phyloP scores from a whole-genome alignment of 2,113 vertebrate species.

The Casuarius casuarius region DNA sequence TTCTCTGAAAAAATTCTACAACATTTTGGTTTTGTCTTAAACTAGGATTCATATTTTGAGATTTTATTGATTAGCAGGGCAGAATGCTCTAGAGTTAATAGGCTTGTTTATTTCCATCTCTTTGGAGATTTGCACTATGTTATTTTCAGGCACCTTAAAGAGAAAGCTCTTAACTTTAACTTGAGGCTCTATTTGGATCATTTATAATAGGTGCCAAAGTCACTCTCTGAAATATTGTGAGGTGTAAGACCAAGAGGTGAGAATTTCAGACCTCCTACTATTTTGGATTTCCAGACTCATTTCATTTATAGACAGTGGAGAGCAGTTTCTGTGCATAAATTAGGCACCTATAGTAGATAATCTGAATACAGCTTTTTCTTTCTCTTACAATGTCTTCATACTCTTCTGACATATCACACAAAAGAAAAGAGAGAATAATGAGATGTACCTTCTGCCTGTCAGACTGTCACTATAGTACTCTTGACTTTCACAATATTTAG shows the following conservation, averaged over 20 bases:
- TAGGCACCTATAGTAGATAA: not conserved
- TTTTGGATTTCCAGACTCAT: not conserved
- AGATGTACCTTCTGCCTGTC: not conserved
- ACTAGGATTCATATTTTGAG: not conserved
- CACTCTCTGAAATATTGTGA: not conserved
- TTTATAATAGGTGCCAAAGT: not conserved
- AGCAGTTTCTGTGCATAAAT: not conserved
- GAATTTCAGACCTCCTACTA: not conserved
- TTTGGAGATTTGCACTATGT: not conserved
- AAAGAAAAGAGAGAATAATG: not conserved
- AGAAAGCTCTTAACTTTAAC: not conserved
- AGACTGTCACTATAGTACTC: not conserved
- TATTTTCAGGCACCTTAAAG: not conserved
- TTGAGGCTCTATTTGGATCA: not conserved
- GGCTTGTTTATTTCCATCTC: not conserved
- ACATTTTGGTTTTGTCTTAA: not conserved
- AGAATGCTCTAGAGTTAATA: not conserved
- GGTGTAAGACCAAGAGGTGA: not conserved
- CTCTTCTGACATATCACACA: not conserved
- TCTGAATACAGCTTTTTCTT: not conserved
- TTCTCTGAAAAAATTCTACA: not conserved
- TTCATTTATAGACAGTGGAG: not conserved
- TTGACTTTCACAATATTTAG: not conserved
- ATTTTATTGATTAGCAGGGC: not conserved
- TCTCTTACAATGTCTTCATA: not conserved